phyloP scores from a whole-genome alignment of 2,888 invertebrate species.

The Ophion obscuratus region DNA sequence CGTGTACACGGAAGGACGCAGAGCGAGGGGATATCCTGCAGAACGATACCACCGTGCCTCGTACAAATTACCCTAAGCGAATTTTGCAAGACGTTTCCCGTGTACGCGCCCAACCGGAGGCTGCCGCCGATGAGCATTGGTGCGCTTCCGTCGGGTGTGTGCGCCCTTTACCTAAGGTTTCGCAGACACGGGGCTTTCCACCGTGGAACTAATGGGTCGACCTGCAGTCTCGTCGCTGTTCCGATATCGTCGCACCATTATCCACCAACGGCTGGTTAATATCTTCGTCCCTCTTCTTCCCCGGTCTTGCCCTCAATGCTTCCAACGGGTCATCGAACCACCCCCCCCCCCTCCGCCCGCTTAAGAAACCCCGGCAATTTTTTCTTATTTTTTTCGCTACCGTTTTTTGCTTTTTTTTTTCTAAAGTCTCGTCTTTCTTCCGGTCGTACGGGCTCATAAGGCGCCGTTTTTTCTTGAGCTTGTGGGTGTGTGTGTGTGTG shows the following conservation, averaged over 20 bases:
- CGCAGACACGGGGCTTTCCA: conserved; percentile 47
- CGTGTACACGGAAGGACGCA: background rate
- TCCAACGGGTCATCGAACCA: conserved; percentile 71
- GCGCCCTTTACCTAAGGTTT: conserved; percentile 59
- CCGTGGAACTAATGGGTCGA: conserved; percentile 27
- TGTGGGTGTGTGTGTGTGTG: background rate
- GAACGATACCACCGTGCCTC: conserved; percentile 40
- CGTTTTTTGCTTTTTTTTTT: background rate
- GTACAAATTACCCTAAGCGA: conserved; percentile 73
- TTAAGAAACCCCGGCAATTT: conserved; percentile 60
- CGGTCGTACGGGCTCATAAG: conserved; percentile 9
- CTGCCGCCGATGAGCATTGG: conserved; percentile 68
- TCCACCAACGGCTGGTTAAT: conserved; percentile 30
- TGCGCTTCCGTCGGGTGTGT: conserved; percentile 69
- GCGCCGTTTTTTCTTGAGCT: conserved; percentile 19
- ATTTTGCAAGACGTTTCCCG: conserved; percentile 77
- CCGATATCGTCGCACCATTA: conserved; percentile 42
- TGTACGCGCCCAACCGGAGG: conserved; percentile 52
- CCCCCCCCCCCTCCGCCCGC: conserved; percentile 43
- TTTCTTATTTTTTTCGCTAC: conserved; percentile 17
- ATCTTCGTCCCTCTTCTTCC: conserved; percentile 36
- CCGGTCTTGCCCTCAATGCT: background rate
- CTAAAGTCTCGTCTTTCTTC: conserved; percentile 27
- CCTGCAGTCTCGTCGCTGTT: conserved; percentile 44
- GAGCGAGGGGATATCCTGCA: background rate